Conservation (phyloP, 2,888 invertebrate species). For the Sinodicranocentrus sp. region DNA sequence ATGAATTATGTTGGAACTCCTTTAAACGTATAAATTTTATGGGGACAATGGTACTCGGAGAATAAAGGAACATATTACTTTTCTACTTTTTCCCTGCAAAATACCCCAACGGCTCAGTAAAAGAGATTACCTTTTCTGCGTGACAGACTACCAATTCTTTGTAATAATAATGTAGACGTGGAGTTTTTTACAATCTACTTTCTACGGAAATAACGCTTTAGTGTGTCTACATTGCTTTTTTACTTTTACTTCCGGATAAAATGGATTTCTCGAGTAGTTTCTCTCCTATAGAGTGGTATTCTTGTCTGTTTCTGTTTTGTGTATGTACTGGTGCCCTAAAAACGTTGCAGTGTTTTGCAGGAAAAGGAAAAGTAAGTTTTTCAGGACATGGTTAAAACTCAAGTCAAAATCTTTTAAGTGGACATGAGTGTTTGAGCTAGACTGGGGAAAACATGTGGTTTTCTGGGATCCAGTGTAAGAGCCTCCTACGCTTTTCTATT, state of each 20-base stretch:
- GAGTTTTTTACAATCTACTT: background rate
- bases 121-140: slow-evolving; percentile 39
- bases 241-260: slow-evolving; percentile 26
- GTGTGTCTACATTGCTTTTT: background rate
- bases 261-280: slow-evolving; percentile 46
- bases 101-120: slow-evolving; percentile 31
- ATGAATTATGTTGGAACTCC: no score
- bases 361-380: slow-evolving; percentile 13
- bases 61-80: no score
- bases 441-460: slow-evolving; percentile 39
- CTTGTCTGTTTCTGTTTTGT: background rate
- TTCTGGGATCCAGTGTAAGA: slow-evolving; percentile 8
- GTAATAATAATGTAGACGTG: slow-evolving; percentile 32
- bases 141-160: slow-evolving; percentile 36
- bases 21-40: no score
- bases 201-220: no score
- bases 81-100: slow-evolving; percentile 12
- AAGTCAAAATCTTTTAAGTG: slow-evolving; percentile 46
- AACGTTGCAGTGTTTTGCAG: background rate
- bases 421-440: slow-evolving; percentile 44
- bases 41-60: no score
- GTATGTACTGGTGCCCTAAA: background rate
- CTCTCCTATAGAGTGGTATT: background rate
- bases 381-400: slow-evolving; percentile 34
- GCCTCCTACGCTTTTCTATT: background rate